Base-by-base conservation (phyloP, 2,113 vertebrate species). In the Cochlearius cochlearius region DNA sequence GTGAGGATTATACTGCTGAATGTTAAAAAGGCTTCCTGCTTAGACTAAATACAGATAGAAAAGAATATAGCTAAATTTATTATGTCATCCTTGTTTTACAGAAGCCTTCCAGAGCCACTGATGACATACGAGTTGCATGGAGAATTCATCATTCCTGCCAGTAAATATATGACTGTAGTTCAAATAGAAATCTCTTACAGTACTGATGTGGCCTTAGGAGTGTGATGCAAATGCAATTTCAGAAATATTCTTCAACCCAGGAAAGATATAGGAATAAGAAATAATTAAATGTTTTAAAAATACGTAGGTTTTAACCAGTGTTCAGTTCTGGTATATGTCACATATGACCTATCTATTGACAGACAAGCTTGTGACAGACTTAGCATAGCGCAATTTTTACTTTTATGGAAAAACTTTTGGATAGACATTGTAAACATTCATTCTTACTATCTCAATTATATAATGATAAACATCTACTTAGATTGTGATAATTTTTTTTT, bases 71-170 rank as follows among this genome's bases (percentile, higher is more conserved):
- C 43, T 90, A 50, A 62, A 72, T 80, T 66, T 60, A 25, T 82
- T 62, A 74, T 47, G 32, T 96, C 53, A 36, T 94, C 95, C 45
- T 97, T 97, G 96, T 87, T 97, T 96, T 97, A 43, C 91, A 99
- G 99, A 98, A 99, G 99, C 97, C 99, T 99, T 94, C 99, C 99
- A 50, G 99, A 99, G 94, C 99, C 99, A 7, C 96, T 99, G 96
- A 99, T 99, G 99, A 99, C 99, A 52, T 99, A 99, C 4, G 98
- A 98, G 91, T 98, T 99, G 94, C 99, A 99, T 52, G 99, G 99
- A 98, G 99, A 99, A 88, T 99, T 99, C 98, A 99, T 99, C 96
- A 67, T 98, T 96, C 99, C 98, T 90, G 99, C 99, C 81, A 99
- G 99, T 99, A 99, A 99, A 98, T 98, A 96, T 90, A 64, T 64